Conservation (phyloP, 2,797 vertebrate species). For the Parotocinclus haroldoi region DNA sequence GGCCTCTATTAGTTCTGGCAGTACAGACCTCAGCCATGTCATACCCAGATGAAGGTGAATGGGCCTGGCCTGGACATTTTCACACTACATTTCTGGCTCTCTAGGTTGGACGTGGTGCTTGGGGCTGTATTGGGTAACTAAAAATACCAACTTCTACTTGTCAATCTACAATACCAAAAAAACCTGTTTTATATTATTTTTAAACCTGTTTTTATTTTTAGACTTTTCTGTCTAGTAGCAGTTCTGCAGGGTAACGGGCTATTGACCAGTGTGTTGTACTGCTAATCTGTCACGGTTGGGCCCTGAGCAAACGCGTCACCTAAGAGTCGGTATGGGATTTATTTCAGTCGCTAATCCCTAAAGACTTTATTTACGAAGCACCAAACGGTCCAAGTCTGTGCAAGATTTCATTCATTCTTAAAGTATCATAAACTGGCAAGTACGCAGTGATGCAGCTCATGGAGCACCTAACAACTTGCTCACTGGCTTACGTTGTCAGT, state of each 20-base stretch:
- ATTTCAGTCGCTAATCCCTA: neutral
- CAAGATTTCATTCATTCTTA: neutral
- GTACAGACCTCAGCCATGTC: slow-evolving; percentile 14
- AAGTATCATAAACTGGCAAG: neutral
- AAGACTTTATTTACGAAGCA: neutral
- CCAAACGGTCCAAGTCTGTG: neutral
- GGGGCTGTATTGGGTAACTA: neutral
- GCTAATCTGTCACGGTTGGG: too few species aligned
- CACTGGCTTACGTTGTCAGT: too few species aligned
- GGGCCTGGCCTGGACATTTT: slow-evolving; percentile 10
- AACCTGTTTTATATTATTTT: neutral
- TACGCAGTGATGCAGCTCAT: neutral
- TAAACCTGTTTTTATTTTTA: neutral
- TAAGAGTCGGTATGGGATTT: too few species aligned
- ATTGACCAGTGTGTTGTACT: too few species aligned
- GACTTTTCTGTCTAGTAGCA: too few species aligned
- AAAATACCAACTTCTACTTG: neutral
- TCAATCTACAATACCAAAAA: neutral
- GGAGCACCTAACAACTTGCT: too few species aligned
- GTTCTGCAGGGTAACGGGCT: too few species aligned
- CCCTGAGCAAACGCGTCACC: too few species aligned
- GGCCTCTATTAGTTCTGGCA: slow-evolving; percentile 35
- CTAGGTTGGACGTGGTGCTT: neutral
- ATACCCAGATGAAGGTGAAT: slow-evolving; percentile 25
- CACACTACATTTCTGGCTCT: slow-evolving; percentile 6